Percentiles rank a stretch among this genome's conserved stretches.
Conservation (phyloP, 1,140 invertebrate species). For the Sipha flava region DNA sequence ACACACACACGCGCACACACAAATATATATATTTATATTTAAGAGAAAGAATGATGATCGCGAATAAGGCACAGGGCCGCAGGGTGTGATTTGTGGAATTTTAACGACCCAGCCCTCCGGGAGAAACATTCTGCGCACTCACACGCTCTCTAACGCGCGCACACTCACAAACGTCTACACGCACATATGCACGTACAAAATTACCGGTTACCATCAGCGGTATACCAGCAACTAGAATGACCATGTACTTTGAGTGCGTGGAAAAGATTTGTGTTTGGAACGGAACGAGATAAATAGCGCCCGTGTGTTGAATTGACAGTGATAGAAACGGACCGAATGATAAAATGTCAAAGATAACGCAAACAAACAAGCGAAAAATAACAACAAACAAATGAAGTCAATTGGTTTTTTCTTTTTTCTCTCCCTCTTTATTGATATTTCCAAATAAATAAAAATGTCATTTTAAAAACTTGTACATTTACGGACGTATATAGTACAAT, state of each 20-base stretch:
- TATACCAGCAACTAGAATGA: not conserved
- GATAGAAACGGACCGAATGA: not conserved
- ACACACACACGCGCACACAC: too few species aligned
- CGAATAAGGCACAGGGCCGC: not conserved
- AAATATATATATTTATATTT: too few species aligned
- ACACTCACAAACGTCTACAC: too few species aligned
- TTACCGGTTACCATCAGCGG: constrained; percentile 2
- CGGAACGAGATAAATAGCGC: not conserved
- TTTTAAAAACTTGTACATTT: not conserved
- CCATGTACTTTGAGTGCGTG: not conserved
- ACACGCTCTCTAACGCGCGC: not conserved
- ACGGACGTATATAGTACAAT: not conserved
- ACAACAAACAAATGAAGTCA: too few species aligned
- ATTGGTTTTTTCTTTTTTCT: too few species aligned
- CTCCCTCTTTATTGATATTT: too few species aligned
- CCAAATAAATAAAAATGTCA: too few species aligned
- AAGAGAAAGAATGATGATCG: not conserved
- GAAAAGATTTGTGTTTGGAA: not conserved
- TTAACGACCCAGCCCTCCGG: not conserved
- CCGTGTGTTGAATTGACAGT: not conserved
- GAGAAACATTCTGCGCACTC: not conserved
- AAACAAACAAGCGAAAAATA: too few species aligned
- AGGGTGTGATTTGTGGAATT: constrained; percentile 20
- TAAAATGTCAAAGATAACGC: too few species aligned
- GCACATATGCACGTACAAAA: not conserved